These are phyloP conservation scores for Tinamus major DNA, from an alignment of 2,797 vertebrate species.

Conservation along the genomic window DNA sequence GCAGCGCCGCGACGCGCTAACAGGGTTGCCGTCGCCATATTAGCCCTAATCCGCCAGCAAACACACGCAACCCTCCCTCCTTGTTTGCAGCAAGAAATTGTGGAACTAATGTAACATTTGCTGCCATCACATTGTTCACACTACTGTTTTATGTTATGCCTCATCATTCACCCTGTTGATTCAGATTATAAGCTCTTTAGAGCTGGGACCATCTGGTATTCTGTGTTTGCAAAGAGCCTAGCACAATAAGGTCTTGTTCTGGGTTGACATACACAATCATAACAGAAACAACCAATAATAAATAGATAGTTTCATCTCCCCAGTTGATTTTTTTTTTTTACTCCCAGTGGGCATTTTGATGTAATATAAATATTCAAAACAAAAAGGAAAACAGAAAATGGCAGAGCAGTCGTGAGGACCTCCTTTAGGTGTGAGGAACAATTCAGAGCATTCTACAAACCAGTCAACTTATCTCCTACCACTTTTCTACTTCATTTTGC, in stretches of 20 bases:
- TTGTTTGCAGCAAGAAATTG: constrained; percentile 13
- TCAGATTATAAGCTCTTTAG: constrained; percentile 27
- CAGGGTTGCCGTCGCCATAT: not conserved
- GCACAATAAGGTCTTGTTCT: constrained; percentile 19
- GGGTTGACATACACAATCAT: not conserved
- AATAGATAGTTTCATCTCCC: not conserved
- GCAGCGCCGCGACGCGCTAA: not conserved
- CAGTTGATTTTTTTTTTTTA: not conserved
- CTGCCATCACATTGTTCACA: constrained; percentile 53
- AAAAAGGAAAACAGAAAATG: not conserved
- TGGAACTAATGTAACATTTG: constrained; percentile 15
- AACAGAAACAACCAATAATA: constrained; percentile 27
- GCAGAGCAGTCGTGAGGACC: not conserved
- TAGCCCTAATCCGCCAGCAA: not conserved
- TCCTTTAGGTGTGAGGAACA: not conserved
- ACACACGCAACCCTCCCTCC: not conserved
- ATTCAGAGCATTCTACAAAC: not conserved
- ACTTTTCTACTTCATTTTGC: not conserved
- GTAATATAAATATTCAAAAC: not conserved
- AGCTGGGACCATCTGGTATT: constrained; percentile 51
- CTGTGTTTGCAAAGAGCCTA: not conserved
- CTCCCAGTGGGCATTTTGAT: not conserved
- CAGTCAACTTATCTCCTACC: not conserved
- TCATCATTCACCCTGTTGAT: constrained; percentile 36
- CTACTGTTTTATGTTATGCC: constrained; percentile 23